Base-by-base conservation (phyloP, 2,888 invertebrate genomes). In the Cotesia congregata region DNA sequence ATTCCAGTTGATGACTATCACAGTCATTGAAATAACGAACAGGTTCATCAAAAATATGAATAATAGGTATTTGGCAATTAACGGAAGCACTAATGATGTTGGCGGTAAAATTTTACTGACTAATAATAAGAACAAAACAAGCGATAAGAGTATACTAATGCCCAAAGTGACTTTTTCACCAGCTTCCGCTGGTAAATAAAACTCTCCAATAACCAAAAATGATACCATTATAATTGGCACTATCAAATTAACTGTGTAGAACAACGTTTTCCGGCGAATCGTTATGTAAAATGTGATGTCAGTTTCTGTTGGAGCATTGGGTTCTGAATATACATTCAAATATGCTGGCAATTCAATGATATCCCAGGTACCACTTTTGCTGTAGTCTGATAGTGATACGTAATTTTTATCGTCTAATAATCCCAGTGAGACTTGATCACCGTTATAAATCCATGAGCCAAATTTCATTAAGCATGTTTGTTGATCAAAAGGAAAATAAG, bases 31-130 rank as follows among this genome's bases (percentile, higher is more conserved):
- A 90, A 99, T 99, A 92, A 98, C 98, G 88, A 99, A 97, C 80
- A 99, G 98, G 91, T 99, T 99, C 98, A 99, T 98, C 86, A 99
- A 98, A 91, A 99, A 99, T 76, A 99, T 99, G 91, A 99, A 99
- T 70, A 99, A 93, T 83, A 99, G 93, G 91, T 99, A 99, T 91
- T 99, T 99, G 90, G 99, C 98, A 87, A 99, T 99, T 79, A 99
- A 93, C 74, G 99, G 99, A 86, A 99, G 93, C 88, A 98, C 98
- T 81, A 98, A 94, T 72, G 99, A 99, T 0, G 98, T 99, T 74
- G 99, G 99, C 80, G 99, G 99, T 83, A 99, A 93, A 91, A 99
- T 99, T 92, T 99, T 99, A 82, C 99, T 98, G 81, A 99, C 98
- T 85, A 99, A 94, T 88, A 99, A 92, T 90, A 99, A 93, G 91